phyloP scores from a whole-genome alignment of 1,140 invertebrate genomes.

The Trachymyrmex cornetzi region DNA sequence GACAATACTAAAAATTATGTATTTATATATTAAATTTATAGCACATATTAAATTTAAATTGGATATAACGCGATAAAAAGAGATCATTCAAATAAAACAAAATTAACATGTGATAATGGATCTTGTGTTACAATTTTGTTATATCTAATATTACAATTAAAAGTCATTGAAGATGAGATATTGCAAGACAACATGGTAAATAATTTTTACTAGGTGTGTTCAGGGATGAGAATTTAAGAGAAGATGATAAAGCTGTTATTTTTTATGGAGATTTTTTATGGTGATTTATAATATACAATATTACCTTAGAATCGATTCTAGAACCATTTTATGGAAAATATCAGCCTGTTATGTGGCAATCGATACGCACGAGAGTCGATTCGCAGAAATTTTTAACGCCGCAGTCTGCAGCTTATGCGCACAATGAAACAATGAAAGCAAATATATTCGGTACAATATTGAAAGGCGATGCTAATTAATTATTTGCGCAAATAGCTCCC shows the following conservation, averaged over 20 bases:
- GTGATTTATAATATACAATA: conserved; percentile 59
- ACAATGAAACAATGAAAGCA: background rate
- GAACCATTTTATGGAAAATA: conserved; percentile 56
- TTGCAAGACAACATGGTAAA: background rate
- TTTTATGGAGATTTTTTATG: conserved; percentile 11
- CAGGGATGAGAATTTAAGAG: conserved; percentile 9
- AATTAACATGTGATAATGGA: background rate
- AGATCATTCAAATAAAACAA: background rate
- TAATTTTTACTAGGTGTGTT: background rate
- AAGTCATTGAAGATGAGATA: background rate
- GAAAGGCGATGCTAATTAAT: conserved; percentile 27
- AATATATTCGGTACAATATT: background rate
- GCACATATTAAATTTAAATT: background rate
- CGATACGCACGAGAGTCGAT: conserved; percentile 12
- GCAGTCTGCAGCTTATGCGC: background rate
- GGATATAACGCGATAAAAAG: background rate
- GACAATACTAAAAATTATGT: background rate
- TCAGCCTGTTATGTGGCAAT: conserved; percentile 7
- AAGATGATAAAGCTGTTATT: conserved; percentile 46
- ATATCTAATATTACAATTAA: conserved; percentile 9
- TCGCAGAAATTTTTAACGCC: background rate
- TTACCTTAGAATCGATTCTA: conserved; percentile 48
- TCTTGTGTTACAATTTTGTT: background rate
- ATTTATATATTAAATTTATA: background rate
- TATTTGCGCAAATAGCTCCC: conserved; percentile 1